Percentiles rank a stretch among this genome's conserved stretches.
Conservation (phyloP, 2,797 vertebrate genomes). For the Acipenser transmontanus region DNA sequence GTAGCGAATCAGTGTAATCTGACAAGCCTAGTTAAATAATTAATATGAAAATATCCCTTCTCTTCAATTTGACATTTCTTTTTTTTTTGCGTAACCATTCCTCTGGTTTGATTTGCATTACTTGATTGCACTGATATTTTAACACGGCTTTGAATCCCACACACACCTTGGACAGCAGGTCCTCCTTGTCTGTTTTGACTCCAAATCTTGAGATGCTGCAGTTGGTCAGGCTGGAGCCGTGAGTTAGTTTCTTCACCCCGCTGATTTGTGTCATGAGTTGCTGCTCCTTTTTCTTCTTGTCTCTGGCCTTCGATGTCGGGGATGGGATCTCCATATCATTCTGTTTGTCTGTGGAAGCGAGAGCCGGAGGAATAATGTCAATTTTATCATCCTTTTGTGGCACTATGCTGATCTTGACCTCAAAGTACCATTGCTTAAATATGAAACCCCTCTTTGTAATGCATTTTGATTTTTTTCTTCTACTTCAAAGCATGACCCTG, state of each 20-base stretch:
- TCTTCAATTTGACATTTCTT: too few relatives aligned
- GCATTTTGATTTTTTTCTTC: too few relatives aligned
- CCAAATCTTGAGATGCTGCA: slow-evolving; percentile 81
- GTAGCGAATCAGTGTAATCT: too few relatives aligned
- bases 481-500: neutral
- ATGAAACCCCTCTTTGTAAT: neutral
- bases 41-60: too few relatives aligned
- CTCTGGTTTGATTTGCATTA: neutral
- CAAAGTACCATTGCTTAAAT: neutral
- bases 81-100: neutral
- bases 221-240: slow-evolving; percentile 77
- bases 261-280: slow-evolving; percentile 95
- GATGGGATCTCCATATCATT: slow-evolving; percentile 94
- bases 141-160: neutral
- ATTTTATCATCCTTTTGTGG: slow-evolving; percentile 1
- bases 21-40: too few relatives aligned
- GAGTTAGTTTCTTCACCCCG: slow-evolving; percentile 86
- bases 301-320: slow-evolving; percentile 81
- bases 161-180: slow-evolving; percentile 79
- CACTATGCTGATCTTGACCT: neutral
- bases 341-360: slow-evolving; percentile 78
- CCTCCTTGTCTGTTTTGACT: slow-evolving; percentile 91
- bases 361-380: slow-evolving; percentile 13
- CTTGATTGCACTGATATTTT: neutral
- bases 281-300: slow-evolving; percentile 88